phyloP scores from a whole-genome alignment of 2,113 vertebrate genomes.

The Lophochroa leadbeateri region DNA sequence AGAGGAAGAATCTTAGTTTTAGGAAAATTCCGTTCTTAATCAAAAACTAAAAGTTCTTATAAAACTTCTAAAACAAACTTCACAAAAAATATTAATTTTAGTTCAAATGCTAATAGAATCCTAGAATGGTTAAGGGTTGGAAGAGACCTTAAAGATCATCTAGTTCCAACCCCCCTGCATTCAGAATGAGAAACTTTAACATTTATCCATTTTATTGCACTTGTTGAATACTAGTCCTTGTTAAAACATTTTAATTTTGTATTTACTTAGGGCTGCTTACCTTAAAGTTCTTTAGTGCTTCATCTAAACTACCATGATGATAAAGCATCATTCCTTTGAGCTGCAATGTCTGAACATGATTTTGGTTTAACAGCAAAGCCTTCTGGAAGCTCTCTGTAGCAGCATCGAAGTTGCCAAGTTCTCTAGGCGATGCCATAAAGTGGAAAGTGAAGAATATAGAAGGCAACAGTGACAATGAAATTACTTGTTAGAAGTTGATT shows the following conservation, averaged over 20 bases:
- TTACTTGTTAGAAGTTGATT: neutral
- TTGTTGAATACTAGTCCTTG: neutral
- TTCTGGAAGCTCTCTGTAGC: conserved; percentile 97
- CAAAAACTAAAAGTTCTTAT: neutral
- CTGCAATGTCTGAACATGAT: conserved; percentile 96
- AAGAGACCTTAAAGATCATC: neutral
- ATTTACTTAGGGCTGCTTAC: conserved; percentile 63
- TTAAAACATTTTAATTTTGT: neutral
- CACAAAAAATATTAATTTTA: neutral
- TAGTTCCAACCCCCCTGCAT: neutral
- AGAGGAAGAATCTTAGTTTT: neutral
- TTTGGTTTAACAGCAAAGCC: conserved; percentile 93
- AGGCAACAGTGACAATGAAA: neutral
- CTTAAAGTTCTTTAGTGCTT: conserved; percentile 96
- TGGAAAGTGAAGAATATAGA: neutral
- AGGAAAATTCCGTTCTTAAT: neutral
- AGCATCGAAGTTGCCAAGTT: conserved; percentile 94
- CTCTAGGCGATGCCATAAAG: conserved; percentile 70
- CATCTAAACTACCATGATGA: conserved; percentile 92
- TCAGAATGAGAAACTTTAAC: neutral
- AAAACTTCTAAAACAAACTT: neutral
- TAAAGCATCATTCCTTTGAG: conserved; percentile 97
- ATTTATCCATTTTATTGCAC: neutral
- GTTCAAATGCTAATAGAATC: neutral
- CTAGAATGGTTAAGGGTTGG: neutral